A percentile compares a stretch with the other conserved stretches of the same genome.
phyloP scores from a whole-genome alignment of 2,888 invertebrate genomes.

The Eristalinus sepulchralis region DNA sequence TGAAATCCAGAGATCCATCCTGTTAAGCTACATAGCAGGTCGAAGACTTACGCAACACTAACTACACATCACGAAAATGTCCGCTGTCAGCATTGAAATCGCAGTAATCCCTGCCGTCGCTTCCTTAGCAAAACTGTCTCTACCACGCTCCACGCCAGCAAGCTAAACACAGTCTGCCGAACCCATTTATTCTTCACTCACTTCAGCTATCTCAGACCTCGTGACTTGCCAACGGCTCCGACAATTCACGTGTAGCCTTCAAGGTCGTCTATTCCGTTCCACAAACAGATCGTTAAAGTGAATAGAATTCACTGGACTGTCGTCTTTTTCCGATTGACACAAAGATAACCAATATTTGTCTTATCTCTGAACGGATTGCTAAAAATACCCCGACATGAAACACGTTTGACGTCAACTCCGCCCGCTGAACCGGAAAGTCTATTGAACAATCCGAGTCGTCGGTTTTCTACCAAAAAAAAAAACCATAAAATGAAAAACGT shows the following conservation, averaged over 20 bases:
- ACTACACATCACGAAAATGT: too few relatives aligned
- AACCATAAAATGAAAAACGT: too few relatives aligned
- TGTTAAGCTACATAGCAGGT: too few relatives aligned
- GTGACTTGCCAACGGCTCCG: neutral
- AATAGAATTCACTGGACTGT: neutral
- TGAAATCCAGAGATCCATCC: too few relatives aligned
- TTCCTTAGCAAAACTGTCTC: neutral
- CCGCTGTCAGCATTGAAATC: too few relatives aligned
- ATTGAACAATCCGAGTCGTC: neutral
- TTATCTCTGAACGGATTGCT: neutral
- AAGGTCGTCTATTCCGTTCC: neutral
- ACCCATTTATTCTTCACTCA: neutral
- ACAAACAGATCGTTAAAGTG: neutral
- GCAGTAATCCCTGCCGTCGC: too few relatives aligned
- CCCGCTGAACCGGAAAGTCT: neutral
- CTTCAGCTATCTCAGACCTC: neutral
- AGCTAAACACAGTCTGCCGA: neutral
- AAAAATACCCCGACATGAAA: neutral
- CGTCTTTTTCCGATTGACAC: neutral
- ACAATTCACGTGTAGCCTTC: neutral
- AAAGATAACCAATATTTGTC: neutral
- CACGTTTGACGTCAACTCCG: neutral
- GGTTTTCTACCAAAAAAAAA: neutral
- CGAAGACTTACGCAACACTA: too few relatives aligned
- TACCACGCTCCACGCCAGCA: neutral